Conservation (phyloP, 2,797 vertebrate species). For the Falco novaeseelandiae region DNA sequence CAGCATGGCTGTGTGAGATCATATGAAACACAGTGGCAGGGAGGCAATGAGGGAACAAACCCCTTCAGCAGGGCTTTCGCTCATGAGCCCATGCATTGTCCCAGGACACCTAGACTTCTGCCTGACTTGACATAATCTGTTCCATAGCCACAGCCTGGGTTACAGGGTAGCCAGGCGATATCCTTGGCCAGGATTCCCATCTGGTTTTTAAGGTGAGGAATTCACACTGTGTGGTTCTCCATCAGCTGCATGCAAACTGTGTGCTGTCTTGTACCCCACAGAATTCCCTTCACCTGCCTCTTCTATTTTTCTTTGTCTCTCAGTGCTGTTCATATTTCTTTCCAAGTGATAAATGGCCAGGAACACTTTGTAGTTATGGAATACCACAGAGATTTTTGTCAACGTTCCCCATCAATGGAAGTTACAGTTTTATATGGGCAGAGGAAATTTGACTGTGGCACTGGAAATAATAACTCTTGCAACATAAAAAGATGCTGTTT, state of each 20-base stretch:
- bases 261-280: neutral
- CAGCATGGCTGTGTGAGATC: neutral
- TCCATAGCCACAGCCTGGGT: neutral
- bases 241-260: neutral
- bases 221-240: constrained; percentile 16
- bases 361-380: neutral
- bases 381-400: constrained; percentile 3
- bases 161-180: neutral
- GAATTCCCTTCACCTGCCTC: constrained; percentile 26
- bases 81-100: neutral
- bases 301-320: constrained; percentile 8
- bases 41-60: neutral
- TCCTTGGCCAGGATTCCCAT: constrained; percentile 16
- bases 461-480: constrained; percentile 20
- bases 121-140: constrained; percentile 12
- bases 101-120: neutral
- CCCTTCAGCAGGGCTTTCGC: neutral
- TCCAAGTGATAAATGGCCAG: neutral
- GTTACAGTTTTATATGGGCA: constrained; percentile 24
- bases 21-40: neutral
- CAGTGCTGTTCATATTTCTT: neutral
- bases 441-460: constrained; percentile 23
- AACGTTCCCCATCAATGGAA: neutral
- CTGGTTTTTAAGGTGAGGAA: constrained; percentile 12
- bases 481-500: constrained; percentile 33